phyloP scores from a whole-genome alignment of 2,888 invertebrate species.

The Auanema freiburgensis region DNA sequence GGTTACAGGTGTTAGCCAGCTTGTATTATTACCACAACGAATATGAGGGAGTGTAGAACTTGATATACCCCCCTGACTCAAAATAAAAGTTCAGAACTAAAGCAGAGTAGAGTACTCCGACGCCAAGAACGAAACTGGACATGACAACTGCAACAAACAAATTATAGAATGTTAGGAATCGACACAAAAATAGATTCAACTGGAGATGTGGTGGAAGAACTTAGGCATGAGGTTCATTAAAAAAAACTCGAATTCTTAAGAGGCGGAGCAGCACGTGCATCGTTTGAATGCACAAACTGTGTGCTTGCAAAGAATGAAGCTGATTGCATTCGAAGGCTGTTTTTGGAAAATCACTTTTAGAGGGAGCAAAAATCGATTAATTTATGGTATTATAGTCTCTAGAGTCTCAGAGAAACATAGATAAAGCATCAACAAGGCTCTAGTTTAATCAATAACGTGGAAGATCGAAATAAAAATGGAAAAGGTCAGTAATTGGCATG shows the following conservation, averaged over 20 bases:
- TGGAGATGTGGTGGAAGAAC: neutral
- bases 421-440: too few relatives aligned
- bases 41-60: conserved; percentile 43
- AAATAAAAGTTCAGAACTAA: conserved; percentile 55
- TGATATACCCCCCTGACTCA: conserved; percentile 53
- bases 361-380: too few relatives aligned
- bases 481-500: too few relatives aligned
- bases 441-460: too few relatives aligned
- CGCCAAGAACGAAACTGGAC: conserved; percentile 13
- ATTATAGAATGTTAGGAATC: neutral
- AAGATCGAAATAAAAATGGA: too few relatives aligned
- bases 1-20: neutral
- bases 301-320: neutral
- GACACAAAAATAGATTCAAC: neutral
- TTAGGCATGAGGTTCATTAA: neutral
- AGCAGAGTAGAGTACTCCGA: conserved; percentile 38
- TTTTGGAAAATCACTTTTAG: neutral
- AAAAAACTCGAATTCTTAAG: too few relatives aligned
- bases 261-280: too few relatives aligned
- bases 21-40: conserved; percentile 38
- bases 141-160: conserved; percentile 8
- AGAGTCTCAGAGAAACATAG: too few relatives aligned
- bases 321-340: neutral
- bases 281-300: neutral
- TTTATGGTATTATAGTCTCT: too few relatives aligned